These are phyloP conservation scores for Pelusios castaneus DNA, from an alignment of 2,113 vertebrate genomes.

Conservation along the genomic window DNA sequence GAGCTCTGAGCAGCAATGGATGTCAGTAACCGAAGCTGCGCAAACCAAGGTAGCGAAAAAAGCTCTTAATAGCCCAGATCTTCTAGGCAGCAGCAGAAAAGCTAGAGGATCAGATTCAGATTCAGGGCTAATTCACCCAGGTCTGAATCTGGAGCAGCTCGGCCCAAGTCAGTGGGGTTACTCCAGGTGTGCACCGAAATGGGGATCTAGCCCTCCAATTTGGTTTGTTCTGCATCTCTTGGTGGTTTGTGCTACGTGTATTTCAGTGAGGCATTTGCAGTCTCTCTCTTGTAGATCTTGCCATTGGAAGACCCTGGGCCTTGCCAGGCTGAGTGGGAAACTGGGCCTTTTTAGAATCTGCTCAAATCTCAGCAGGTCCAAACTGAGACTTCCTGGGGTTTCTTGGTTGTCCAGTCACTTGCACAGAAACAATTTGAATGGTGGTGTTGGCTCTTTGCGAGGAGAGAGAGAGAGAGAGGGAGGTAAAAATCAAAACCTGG, in stretches of 20 bases:
- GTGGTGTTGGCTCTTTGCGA: background rate
- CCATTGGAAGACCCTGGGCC: background rate
- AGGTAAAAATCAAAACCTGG: background rate
- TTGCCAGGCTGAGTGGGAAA: background rate
- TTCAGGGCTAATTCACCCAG: background rate
- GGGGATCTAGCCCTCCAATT: background rate
- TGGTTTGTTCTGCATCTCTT: background rate
- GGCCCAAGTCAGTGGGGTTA: background rate
- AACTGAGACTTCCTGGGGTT: background rate
- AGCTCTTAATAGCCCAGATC: background rate
- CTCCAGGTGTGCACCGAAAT: background rate
- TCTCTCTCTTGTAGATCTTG: background rate
- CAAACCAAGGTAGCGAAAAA: background rate
- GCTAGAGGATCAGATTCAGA: background rate
- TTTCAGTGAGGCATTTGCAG: background rate
- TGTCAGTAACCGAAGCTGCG: background rate
- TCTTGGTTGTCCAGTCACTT: background rate
- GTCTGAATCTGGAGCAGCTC: background rate
- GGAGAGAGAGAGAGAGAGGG: background rate
- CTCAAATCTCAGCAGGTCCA: background rate
- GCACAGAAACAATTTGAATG: background rate
- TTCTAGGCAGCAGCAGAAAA: background rate
- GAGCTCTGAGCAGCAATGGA: background rate
- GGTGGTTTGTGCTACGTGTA: background rate
- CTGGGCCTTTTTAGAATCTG: constrained; percentile 3